Conservation (phyloP, 2,888 invertebrate genomes). For the Pyrrhia umbra region DNA sequence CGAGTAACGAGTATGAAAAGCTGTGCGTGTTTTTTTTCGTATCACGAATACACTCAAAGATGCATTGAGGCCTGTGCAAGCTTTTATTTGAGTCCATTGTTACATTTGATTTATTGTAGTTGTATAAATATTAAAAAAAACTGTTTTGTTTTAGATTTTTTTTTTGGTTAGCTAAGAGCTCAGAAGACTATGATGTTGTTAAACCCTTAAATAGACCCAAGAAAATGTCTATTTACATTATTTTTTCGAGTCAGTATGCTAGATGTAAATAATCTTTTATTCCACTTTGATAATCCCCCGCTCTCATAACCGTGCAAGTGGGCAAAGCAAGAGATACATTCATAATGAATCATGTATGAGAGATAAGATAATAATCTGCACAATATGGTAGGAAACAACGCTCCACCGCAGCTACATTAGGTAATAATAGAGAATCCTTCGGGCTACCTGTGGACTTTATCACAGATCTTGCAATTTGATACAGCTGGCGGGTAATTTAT, state of each 20-base stretch:
- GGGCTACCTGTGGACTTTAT: constrained; percentile 50
- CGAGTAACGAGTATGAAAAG: constrained; percentile 1
- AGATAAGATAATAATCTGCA: constrained; percentile 54
- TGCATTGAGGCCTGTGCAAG: too few species aligned
- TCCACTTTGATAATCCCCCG: background rate
- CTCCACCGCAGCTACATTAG: constrained; percentile 55
- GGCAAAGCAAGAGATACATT: constrained; percentile 31
- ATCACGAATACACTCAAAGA: too few species aligned
- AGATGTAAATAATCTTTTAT: background rate
- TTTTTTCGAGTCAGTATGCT: background rate
- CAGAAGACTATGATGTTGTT: background rate
- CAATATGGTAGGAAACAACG: constrained; percentile 43
- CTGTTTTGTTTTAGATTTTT: too few species aligned
- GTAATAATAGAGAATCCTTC: constrained; percentile 58
- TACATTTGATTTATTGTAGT: too few species aligned
- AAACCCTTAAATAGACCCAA: background rate
- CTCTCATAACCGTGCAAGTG: background rate
- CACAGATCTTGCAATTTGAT: constrained; percentile 29
- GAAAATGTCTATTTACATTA: background rate
- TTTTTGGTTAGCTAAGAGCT: too few species aligned
- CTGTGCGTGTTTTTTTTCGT: too few species aligned
- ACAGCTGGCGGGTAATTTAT: background rate
- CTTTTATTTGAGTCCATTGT: too few species aligned
- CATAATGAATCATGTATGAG: constrained; percentile 45
- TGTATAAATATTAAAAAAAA: too few species aligned